Evolutionary conservation across 1,140 invertebrate genomes (phyloP).

Genomic region (Penaeus vannamei): DNA sequence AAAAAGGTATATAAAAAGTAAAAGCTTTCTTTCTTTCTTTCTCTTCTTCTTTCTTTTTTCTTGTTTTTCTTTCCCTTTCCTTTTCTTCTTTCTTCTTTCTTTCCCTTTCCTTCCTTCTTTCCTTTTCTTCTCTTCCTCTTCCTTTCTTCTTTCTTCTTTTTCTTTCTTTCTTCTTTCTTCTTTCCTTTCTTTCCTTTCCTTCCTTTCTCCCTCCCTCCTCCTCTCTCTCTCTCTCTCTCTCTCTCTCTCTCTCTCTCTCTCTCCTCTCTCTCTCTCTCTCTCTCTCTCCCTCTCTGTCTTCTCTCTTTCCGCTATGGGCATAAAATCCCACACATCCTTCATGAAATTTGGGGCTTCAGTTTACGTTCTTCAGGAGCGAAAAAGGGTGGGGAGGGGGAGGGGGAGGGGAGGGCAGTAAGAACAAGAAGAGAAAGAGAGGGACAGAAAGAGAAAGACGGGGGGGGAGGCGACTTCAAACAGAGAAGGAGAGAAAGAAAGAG

Average conservation of each 20-base stretch:
- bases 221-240: constrained; percentile 10
- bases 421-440: not conserved
- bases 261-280: constrained; percentile 2
- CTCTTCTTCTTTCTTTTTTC: too few species aligned
- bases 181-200: not conserved
- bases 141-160: not conserved
- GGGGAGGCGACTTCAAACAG: not conserved
- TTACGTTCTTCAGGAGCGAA: too few species aligned
- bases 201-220: constrained; percentile 1
- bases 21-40: too few species aligned
- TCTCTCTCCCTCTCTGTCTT: not conserved
- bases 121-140: not conserved
- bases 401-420: too few species aligned
- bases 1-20: too few species aligned
- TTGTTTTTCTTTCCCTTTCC: too few species aligned
- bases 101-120: constrained; percentile 4
- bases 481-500: constrained; percentile 5
- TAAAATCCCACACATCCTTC: too few species aligned
- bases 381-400: too few species aligned
- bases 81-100: constrained; percentile 13
- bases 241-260: constrained; percentile 3
- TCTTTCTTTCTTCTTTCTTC: too few species aligned
- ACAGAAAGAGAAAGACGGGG: too few species aligned
- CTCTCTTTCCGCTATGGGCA: not conserved
- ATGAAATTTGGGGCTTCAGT: too few species aligned